Evolutionary conservation across 2,113 vertebrate species (phyloP), one percentile per base, ranked within the genome.

Genomic region (Neolamprologus hecqui): DNA sequence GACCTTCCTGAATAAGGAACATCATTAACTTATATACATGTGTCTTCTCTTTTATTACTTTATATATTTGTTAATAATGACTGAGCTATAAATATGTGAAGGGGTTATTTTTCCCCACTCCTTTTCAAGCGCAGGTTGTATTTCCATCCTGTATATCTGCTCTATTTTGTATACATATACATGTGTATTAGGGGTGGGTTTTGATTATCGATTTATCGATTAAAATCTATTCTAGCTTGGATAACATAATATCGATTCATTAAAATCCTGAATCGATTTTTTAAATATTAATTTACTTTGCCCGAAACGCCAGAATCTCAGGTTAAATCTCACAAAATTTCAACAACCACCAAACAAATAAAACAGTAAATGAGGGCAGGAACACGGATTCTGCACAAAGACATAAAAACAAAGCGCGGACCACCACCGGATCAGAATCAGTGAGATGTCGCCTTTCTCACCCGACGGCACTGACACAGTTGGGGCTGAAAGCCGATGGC

Each of bases 401-500:
- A 58, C 13, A 2, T 15, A 15, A 58, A 58, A 0, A 28, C 55
- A 58, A 58, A 58, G 13, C 55, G 0, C 7, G 23, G 54, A 57
- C 23, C 4, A 0, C 54, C 54, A 3, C 1, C 23, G 4, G 26
- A 28, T 58, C 55, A 15, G 13, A 28, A 28, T 58, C 7, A 28
- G 55, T 15, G 55, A 58, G 13, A 28, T 58, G 26, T 58, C 2
- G 55, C 55, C 26, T 58, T 58, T 28, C 55, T 28, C 26, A 9
- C 55, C 13, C 7, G 4, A 28, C 4, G 1, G 15, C 45, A 47
- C 2, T 4, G 45, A 47, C 45, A 17, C 15, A 1, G 45, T 47
- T 1, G 15, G 45, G 7, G 7, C 55, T 58, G 7, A 57, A 57
- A 57, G 23, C 23, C 55, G 13, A 57, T 0, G 0, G 55, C 55